Evolutionary conservation across 2,888 invertebrate species (phyloP), one percentile per base, ranked within the genome.

Genomic region (Epinotia nisella): DNA sequence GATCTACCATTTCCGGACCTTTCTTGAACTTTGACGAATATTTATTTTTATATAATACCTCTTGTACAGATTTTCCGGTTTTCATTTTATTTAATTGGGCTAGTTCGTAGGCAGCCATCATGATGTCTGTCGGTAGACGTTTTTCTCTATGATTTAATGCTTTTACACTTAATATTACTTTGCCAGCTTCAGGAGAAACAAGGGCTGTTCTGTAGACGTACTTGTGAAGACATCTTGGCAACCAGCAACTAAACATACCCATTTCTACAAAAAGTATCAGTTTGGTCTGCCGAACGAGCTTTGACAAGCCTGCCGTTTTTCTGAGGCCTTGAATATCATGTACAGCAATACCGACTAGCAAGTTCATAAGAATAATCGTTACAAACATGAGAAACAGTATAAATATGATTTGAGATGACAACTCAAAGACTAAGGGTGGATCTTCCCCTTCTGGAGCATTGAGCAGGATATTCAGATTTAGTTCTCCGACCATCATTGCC

Each of bases 401-500:
- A 81, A 96, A 97, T 15, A 96, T 97, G 3, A 97, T 94, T 88
- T 97, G 97, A 0, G 97, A 96, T 72, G 97, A 97, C 13, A 97
- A 93, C 85, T 97, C 96, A 39, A 97, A 94, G 51, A 96, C 88
- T 78, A 97, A 94, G 0, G 96, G 96, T 0, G 96, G 96, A 86
- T 96, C 96, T 74, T 95, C 95, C 10, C 95, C 94, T 77, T 95
- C 94, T 0, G 95, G 95, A 81, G 96, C 96, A 76, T 96, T 96
- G 53, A 97, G 95, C 35, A 97, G 86, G 66, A 97, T 94, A 79
- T 96, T 96, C 55, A 97, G 91, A 83, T 96, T 97, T 69, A 97
- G 90, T 85, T 97, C 97, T 0, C 97, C 97, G 0, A 97, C 97
- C 97, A 97, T 97, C 97, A 97, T 97, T 0, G 97, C 97, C 70